Percentiles rank a stretch among this genome's conserved stretches.
Conservation (phyloP, 2,113 vertebrate genomes). For the Muscicapa adusta region DNA sequence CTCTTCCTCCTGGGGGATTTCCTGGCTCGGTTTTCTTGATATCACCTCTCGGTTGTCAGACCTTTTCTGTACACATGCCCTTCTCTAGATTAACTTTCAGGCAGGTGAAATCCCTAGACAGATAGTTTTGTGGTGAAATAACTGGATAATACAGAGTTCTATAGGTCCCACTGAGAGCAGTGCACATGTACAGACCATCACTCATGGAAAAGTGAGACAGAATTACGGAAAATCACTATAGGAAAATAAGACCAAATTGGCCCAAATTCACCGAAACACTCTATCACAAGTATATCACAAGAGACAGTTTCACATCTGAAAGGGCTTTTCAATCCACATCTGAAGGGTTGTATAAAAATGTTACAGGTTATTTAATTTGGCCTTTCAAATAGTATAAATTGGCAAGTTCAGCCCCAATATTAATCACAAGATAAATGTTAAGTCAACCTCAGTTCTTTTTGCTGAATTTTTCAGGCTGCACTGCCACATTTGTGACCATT, state of each 20-base stretch:
- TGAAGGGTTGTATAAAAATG: slow-evolving; percentile 11
- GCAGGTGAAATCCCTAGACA: background rate
- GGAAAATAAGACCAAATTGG: slow-evolving; percentile 1
- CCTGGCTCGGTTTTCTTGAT: background rate
- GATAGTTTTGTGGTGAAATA: slow-evolving; percentile 20
- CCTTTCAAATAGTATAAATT: slow-evolving; percentile 32
- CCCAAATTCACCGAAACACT: background rate
- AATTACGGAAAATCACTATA: slow-evolving; percentile 3
- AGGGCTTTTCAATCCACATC: slow-evolving; percentile 14
- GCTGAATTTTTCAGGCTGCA: background rate
- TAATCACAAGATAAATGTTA: slow-evolving; percentile 18
- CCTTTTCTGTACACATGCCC: background rate
- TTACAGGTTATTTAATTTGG: slow-evolving; percentile 21
- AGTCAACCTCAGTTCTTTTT: background rate
- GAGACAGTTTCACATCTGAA: slow-evolving; percentile 6
- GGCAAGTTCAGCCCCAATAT: background rate
- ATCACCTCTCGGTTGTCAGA: background rate
- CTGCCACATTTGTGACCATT: background rate
- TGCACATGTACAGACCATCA: background rate
- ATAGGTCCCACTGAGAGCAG: background rate
- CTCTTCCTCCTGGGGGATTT: background rate
- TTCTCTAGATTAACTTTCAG: background rate
- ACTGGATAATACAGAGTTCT: background rate
- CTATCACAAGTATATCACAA: background rate
- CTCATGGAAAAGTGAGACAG: background rate